Conservation (phyloP, 2,888 invertebrate genomes). For the Cloeon dipterum region DNA sequence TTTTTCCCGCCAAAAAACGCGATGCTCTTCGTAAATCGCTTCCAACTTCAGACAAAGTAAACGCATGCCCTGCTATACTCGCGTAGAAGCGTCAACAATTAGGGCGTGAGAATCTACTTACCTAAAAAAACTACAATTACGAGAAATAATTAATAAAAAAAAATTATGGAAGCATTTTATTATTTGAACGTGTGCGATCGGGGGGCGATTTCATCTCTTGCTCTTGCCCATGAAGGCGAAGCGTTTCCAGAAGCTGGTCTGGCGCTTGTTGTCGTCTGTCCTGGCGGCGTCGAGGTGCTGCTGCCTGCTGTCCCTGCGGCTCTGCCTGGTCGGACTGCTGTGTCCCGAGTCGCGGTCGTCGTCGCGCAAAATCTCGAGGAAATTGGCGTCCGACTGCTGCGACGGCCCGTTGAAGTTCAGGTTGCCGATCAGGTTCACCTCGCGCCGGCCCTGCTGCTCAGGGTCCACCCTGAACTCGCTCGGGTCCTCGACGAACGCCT, state of each 20-base stretch:
- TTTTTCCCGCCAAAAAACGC: too few species aligned
- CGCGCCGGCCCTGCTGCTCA: constrained; percentile 32
- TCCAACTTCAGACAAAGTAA: too few species aligned
- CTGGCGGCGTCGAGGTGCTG: constrained; percentile 1
- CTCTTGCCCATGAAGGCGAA: constrained; percentile 44
- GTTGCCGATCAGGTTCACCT: constrained; percentile 39
- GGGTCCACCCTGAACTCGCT: constrained; percentile 41
- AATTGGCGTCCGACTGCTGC: constrained; percentile 33
- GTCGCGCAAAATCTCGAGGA: constrained; percentile 34
- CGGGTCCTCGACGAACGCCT: constrained; percentile 42
- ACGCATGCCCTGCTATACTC: too few species aligned
- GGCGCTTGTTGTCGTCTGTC: constrained; percentile 6
- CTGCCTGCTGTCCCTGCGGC: constrained; percentile 1
- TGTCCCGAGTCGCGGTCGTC: constrained; percentile 19
- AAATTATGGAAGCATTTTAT: too few species aligned
- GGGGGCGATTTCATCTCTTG: constrained; percentile 35
- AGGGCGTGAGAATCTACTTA: too few species aligned
- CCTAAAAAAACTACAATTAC: too few species aligned
- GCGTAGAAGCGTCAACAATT: too few species aligned
- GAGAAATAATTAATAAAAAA: too few species aligned
- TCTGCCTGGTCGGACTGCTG: constrained; percentile 17
- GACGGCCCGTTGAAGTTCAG: constrained; percentile 31
- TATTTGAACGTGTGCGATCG: too few species aligned
- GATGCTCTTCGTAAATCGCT: too few species aligned
- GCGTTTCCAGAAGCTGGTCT: constrained; percentile 24